Evolutionary conservation across 2,888 invertebrate species (phyloP).

Genomic region (Actias luna): DNA sequence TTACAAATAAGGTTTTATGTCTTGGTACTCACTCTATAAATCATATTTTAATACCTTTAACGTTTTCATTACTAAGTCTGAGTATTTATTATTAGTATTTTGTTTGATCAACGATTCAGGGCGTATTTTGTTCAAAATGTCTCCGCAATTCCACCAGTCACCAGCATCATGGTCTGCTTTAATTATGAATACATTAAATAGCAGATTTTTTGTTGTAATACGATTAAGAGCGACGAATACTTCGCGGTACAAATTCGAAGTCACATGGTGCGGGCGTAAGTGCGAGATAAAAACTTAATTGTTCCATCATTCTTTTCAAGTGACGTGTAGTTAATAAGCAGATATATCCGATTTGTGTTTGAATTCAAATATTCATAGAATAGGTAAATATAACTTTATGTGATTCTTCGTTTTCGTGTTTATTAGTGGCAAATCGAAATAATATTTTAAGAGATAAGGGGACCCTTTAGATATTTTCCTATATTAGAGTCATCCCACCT

Average conservation of each 20-base stretch:
- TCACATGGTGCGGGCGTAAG: constrained; percentile 20
- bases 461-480: too few relatives aligned
- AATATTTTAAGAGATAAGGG: background rate
- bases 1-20: background rate
- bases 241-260: constrained; percentile 6
- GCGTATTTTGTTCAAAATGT: too few relatives aligned
- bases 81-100: background rate
- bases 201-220: background rate
- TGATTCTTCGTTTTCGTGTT: background rate
- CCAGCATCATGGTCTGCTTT: background rate
- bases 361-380: background rate
- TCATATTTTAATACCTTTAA: background rate
- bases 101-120: background rate
- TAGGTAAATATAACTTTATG: background rate
- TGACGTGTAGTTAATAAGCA: constrained; percentile 29
- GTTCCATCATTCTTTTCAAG: constrained; percentile 30
- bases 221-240: background rate
- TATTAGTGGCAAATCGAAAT: background rate
- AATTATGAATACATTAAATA: background rate
- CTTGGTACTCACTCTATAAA: background rate
- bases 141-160: too few relatives aligned
- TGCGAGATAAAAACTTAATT: constrained; percentile 33
- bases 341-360: background rate
- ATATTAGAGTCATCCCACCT: too few relatives aligned
- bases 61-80: background rate